Percentiles rank a stretch among this genome's conserved stretches.
These are phyloP conservation scores for Hippocampus guttulatus DNA, from an alignment of 2,113 vertebrate species.

Conservation along the genomic window DNA sequence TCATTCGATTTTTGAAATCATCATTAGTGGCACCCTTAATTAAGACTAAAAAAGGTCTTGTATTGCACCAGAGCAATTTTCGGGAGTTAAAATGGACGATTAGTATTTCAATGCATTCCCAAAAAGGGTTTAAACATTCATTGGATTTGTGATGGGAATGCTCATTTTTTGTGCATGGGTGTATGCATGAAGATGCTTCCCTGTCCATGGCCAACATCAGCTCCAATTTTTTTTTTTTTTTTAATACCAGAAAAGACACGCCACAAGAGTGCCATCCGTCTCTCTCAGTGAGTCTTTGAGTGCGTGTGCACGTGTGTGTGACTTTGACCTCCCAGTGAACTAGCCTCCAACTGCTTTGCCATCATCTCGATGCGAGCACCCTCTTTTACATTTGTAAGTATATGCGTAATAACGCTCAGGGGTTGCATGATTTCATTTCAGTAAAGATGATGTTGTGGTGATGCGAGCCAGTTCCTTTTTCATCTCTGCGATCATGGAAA, in stretches of 20 bases:
- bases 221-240: slow-evolving; percentile 80
- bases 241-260: slow-evolving; percentile 85
- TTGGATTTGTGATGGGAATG: no score
- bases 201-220: slow-evolving; percentile 41
- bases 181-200: not conserved
- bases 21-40: no score
- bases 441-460: slow-evolving; percentile 51
- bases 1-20: no score
- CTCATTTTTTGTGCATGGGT: slow-evolving; percentile 5
- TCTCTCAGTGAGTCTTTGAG: slow-evolving; percentile 27
- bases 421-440: slow-evolving; percentile 31
- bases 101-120: no score
- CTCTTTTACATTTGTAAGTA: not conserved
- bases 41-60: no score
- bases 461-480: slow-evolving; percentile 48
- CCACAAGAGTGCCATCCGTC: slow-evolving; percentile 82
- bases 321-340: slow-evolving; percentile 48
- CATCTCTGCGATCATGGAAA: slow-evolving; percentile 25
- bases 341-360: slow-evolving; percentile 27
- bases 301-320: slow-evolving; percentile 15
- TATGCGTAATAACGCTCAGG: slow-evolving; percentile 35
- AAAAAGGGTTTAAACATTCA: no score
- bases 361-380: slow-evolving; percentile 15
- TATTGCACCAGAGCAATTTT: no score
- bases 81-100: no score